Evolutionary conservation across 2,113 vertebrate species (phyloP).

Genomic region (Coracopsis vasa): DNA sequence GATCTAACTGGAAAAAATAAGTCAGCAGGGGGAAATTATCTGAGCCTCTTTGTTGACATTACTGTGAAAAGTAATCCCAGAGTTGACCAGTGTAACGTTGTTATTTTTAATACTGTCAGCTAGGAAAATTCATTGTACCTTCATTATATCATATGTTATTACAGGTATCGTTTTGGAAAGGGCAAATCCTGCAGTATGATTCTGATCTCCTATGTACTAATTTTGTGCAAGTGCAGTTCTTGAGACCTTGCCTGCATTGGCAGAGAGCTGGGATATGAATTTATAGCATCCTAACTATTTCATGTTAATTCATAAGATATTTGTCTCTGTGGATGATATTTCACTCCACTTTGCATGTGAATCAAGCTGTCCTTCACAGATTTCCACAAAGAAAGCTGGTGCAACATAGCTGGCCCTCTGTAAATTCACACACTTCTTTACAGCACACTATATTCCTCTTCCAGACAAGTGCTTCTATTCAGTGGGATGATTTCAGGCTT

Average conservation of each 20-base stretch:
- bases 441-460: constrained; percentile 23
- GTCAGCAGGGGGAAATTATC: constrained; percentile 58
- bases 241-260: constrained; percentile 19
- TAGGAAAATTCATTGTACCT: constrained; percentile 42
- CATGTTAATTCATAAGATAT: neutral
- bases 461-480: constrained; percentile 20
- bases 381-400: neutral
- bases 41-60: constrained; percentile 58
- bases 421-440: neutral
- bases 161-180: constrained; percentile 39
- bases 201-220: neutral
- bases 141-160: constrained; percentile 59
- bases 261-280: constrained; percentile 5
- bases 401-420: neutral
- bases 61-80: constrained; percentile 10
- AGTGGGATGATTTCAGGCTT: neutral
- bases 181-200: neutral
- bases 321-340: constrained; percentile 21
- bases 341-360: constrained; percentile 11
- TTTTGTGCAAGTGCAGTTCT: constrained; percentile 26
- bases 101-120: constrained; percentile 56
- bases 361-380: constrained; percentile 7
- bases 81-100: neutral
- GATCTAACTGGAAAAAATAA: constrained; percentile 58
- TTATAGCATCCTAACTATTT: constrained; percentile 6